Base-by-base conservation (phyloP, 1,140 invertebrate genomes). In the Aphaenogaster rudis region DNA sequence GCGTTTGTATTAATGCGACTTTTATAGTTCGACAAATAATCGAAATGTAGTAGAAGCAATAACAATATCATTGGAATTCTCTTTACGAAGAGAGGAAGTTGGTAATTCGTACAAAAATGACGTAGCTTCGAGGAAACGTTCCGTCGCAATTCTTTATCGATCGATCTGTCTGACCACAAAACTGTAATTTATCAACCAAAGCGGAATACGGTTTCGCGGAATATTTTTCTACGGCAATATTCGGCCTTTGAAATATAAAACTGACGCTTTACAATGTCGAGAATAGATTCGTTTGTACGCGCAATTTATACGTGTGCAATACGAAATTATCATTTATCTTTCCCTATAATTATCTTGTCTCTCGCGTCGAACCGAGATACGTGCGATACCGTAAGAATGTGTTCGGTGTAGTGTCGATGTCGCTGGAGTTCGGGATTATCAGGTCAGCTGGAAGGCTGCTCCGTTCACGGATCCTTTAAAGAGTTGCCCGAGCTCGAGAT, bases 391-490 rank as follows among this genome's bases (percentile, higher is more conserved):
- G 45, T 21, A 9, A 59, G 21, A 39, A 71, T 36, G 4, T 5
- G 11, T 80, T n/a, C 45, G 77, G 13, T 67, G 78, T n/a, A 17
- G 36, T 7, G 4, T 74, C 17, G 67, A 72, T 48, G 28, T 48
- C 45, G 69, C 42, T 2, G 13, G 33, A 36, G 52, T 33, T 72
- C 13, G 67, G 33, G 71, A 74, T 74, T 82, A 28, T 66, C 8
- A 45, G 67, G 5, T 39, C 15, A 39, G 33, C 15, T 71, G 39
- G 39, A 48, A 13, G 69, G n/a, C 52, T 9, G 69, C 42, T 76
- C 42, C 69, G 80, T 84, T 84, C 42, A 28, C 17, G 52, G 80
- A 84, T 76, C 28, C 80, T 74, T 84, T 84, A 84, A 84, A 84
- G 0, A 28, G 69, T 84, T 84, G 54, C 28, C 33, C 67, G 64